Percentiles rank a stretch among this genome's conserved stretches.
Conservation (phyloP, 35 echinoderm and acorn worm species). For the Eucidaris tribuloides region DNA sequence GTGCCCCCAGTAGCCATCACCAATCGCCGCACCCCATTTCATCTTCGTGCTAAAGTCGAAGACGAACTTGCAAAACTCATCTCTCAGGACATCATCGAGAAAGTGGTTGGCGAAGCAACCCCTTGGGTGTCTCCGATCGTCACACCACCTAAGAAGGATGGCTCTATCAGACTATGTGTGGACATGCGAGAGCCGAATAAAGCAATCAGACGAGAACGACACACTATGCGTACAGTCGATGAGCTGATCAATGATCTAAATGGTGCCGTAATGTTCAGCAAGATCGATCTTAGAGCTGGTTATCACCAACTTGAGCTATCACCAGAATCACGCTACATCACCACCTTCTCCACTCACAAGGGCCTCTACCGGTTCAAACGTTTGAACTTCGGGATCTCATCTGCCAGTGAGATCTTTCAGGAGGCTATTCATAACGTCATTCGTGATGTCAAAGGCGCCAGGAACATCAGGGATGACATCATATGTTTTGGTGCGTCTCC, state of each 20-base stretch:
- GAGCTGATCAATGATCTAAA: slow-evolving; percentile 60
- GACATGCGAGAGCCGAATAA: slow-evolving; percentile 59
- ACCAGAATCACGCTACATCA: slow-evolving; percentile 50
- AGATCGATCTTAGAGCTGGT: slow-evolving; percentile 39
- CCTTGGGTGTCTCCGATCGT: slow-evolving; percentile 58
- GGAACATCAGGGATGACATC: slow-evolving; percentile 63
- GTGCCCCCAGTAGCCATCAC: slow-evolving; percentile 12
- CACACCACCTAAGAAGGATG: background rate
- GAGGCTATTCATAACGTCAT: slow-evolving; percentile 20
- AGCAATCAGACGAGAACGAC: slow-evolving; percentile 53
- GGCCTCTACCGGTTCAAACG: slow-evolving; percentile 34
- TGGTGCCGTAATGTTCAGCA: slow-evolving; percentile 34
- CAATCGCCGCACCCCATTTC: slow-evolving; percentile 34
- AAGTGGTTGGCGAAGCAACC: slow-evolving; percentile 6
- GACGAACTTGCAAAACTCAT: slow-evolving; percentile 13
- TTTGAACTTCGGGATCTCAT: slow-evolving; percentile 44
- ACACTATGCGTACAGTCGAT: slow-evolving; percentile 44
- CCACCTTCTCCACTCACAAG: slow-evolving; percentile 50
- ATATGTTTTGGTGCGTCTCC: slow-evolving; percentile 10
- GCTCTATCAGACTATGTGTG: slow-evolving; percentile 36
- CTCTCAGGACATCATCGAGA: slow-evolving; percentile 37
- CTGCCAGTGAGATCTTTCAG: slow-evolving; percentile 51
- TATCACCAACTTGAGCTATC: too few relatives aligned
- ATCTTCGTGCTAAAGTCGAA: slow-evolving; percentile 36
- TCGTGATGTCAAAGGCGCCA: slow-evolving; percentile 4